Evolutionary conservation across 2,797 vertebrate species (phyloP).

Genomic region (Galagoides demidoff): DNA sequence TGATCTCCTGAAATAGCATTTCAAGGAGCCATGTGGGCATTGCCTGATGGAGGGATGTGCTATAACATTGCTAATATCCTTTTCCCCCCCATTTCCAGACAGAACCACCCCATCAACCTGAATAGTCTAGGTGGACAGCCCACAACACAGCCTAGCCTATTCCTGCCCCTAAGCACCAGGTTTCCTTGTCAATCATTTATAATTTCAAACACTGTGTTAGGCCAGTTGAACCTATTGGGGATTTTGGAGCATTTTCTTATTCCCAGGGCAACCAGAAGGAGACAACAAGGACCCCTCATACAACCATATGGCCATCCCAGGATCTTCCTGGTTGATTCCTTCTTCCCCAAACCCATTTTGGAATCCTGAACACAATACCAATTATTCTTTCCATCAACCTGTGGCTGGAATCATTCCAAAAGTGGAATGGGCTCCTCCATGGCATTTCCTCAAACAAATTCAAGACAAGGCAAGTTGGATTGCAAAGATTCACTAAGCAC

Average conservation of each 20-base stretch:
- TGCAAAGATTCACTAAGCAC: background rate
- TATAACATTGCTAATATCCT: background rate
- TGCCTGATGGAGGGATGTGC: background rate
- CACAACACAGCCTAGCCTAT: background rate
- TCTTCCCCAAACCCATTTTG: background rate
- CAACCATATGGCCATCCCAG: background rate
- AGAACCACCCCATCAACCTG: background rate
- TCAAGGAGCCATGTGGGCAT: background rate
- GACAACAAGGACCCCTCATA: too few species aligned
- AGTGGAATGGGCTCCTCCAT: background rate
- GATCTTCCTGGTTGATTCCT: background rate
- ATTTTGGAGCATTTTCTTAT: background rate
- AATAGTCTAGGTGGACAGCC: too few species aligned
- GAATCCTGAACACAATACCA: background rate
- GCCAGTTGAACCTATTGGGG: background rate
- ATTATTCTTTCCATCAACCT: background rate
- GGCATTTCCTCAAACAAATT: background rate
- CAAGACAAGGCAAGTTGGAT: background rate
- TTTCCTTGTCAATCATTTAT: background rate
- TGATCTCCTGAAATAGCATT: background rate
- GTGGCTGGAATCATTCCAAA: background rate
- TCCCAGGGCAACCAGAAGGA: accelerated
- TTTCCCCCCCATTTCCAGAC: background rate
- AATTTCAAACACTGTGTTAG: background rate
- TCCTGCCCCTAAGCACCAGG: background rate